Conservation (phyloP, 2,888 invertebrate genomes). For the Pseudeuparius sepicola region DNA sequence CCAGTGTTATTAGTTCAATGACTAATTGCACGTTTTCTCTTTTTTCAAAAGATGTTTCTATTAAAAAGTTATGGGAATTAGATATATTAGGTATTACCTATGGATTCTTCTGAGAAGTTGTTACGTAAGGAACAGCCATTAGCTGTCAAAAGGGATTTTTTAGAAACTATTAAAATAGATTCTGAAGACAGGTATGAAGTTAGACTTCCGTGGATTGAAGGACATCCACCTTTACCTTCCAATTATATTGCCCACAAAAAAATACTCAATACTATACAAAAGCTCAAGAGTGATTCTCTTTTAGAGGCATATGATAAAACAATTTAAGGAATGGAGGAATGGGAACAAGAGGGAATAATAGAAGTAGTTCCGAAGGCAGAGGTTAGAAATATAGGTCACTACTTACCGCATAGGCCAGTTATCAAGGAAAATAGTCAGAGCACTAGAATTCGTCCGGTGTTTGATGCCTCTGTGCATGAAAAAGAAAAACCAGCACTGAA, state of each 20-base stretch:
- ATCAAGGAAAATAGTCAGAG: slow-evolving; percentile 10
- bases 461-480: slow-evolving; percentile 12
- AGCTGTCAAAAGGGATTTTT: no score
- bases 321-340: slow-evolving; percentile 10
- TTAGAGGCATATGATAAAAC: neutral
- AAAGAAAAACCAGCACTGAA: slow-evolving; percentile 19
- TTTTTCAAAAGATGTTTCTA: no score
- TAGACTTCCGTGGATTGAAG: slow-evolving; percentile 12
- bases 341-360: slow-evolving; percentile 9
- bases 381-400: slow-evolving; percentile 9
- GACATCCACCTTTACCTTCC: slow-evolving; percentile 7
- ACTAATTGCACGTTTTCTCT: no score
- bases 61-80: no score
- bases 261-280: neutral
- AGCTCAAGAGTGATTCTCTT: neutral
- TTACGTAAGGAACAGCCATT: no score
- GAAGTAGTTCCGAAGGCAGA: slow-evolving; percentile 16
- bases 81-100: no score
- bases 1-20: no score
- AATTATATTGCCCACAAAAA: slow-evolving; percentile 10
- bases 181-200: no score
- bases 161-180: no score
- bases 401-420: no score
- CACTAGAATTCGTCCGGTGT: slow-evolving; percentile 14
- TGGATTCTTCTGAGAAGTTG: no score